Evolutionary conservation across 2,888 invertebrate genomes (phyloP).

Genomic region (Ptilodon capucinus): DNA sequence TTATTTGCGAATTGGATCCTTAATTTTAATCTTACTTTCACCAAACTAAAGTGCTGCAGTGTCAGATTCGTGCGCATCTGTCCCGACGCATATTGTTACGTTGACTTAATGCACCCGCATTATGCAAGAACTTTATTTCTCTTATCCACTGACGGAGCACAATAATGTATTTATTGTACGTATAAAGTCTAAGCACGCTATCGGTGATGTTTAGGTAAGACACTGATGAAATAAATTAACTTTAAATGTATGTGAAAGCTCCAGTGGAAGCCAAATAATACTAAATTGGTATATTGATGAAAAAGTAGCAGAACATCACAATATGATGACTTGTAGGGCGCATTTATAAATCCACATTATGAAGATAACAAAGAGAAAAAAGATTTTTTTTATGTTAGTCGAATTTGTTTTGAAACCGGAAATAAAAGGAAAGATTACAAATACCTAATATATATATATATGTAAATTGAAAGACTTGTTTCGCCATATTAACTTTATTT

Average conservation of each 20-base stretch:
- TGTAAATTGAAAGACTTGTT: no score
- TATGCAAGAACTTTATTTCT: slow-evolving; percentile 19
- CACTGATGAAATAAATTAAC: not conserved
- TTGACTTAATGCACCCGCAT: slow-evolving; percentile 17
- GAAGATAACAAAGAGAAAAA: no score
- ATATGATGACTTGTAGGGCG: no score
- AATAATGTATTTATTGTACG: not conserved
- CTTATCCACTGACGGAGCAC: slow-evolving; percentile 10
- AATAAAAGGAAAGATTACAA: not conserved
- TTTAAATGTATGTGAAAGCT: no score
- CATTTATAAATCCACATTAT: no score
- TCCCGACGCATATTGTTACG: slow-evolving; percentile 21
- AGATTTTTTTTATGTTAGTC: no score
- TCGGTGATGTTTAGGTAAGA: not conserved
- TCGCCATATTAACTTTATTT: no score
- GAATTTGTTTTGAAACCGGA: not conserved
- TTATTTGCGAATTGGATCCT: slow-evolving; percentile 23
- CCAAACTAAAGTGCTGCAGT: slow-evolving; percentile 30
- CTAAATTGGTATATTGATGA: no score
- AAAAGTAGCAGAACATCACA: no score
- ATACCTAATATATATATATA: no score
- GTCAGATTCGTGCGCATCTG: slow-evolving; percentile 26
- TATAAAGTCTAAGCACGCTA: not conserved
- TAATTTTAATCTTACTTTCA: slow-evolving; percentile 36
- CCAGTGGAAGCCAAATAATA: not conserved